These are phyloP conservation scores for Toxotes chatareus DNA, from an alignment of 2,113 vertebrate genomes.

Conservation along the genomic window DNA sequence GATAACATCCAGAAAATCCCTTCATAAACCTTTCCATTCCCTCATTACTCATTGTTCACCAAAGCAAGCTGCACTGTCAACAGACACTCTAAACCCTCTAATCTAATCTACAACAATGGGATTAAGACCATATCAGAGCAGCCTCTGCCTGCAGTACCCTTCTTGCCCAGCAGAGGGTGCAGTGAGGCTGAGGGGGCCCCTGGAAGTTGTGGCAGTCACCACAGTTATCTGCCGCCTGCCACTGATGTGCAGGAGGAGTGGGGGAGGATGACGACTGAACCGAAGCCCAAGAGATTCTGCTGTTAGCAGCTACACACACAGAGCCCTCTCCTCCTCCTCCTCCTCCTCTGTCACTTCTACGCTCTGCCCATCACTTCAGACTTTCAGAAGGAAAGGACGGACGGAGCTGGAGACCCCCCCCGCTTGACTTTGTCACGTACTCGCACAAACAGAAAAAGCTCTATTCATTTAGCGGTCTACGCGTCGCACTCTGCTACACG, in stretches of 20 bases:
- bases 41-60: slow-evolving; percentile 53
- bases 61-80: slow-evolving; percentile 50
- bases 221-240: slow-evolving; percentile 44
- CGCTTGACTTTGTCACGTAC: slow-evolving; percentile 14
- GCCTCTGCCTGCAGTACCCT: slow-evolving; percentile 7
- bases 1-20: slow-evolving; percentile 50
- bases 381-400: background rate
- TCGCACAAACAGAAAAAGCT: slow-evolving; percentile 20
- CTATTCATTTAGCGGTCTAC: background rate
- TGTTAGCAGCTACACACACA: slow-evolving; percentile 33
- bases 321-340: slow-evolving; percentile 6
- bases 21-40: slow-evolving; percentile 26
- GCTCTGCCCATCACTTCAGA: slow-evolving; percentile 13
- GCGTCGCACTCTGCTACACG: slow-evolving; percentile 4
- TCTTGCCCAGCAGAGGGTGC: slow-evolving; percentile 63
- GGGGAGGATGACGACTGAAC: slow-evolving; percentile 52
- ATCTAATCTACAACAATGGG: slow-evolving; percentile 69
- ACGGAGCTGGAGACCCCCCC: background rate
- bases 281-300: slow-evolving; percentile 57
- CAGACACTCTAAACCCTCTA: slow-evolving; percentile 63
- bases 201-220: slow-evolving; percentile 28
- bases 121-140: slow-evolving; percentile 58
- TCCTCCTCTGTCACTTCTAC: slow-evolving; percentile 9
- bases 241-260: slow-evolving; percentile 42
- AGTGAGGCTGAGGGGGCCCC: slow-evolving; percentile 2